Evolutionary conservation across 2,888 invertebrate genomes (phyloP).

Genomic region (Crioceris asparagi): DNA sequence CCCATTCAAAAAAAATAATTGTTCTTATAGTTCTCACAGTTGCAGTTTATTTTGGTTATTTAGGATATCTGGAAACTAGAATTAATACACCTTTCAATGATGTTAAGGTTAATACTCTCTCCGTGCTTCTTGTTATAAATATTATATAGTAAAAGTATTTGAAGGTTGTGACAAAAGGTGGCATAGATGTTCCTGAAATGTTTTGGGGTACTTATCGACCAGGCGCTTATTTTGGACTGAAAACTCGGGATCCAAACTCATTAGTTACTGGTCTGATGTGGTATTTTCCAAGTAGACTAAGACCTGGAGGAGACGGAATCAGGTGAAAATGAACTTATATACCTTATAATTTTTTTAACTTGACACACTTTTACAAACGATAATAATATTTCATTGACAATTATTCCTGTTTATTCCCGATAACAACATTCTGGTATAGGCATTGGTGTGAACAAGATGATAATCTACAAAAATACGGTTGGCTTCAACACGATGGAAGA

Average conservation of each 20-base stretch:
- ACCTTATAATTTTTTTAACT: background rate
- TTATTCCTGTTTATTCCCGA: background rate
- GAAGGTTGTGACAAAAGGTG: constrained; percentile 59
- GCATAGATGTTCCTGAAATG: constrained; percentile 60
- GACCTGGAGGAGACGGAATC: constrained; percentile 63
- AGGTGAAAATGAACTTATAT: constrained; percentile 38
- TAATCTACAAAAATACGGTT: constrained; percentile 69
- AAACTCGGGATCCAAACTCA: constrained; percentile 80
- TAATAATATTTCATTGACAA: background rate
- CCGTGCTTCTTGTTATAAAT: background rate
- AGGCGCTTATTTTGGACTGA: constrained; percentile 81
- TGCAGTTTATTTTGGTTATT: constrained; percentile 64
- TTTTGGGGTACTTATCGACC: constrained; percentile 94
- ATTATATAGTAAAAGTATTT: background rate
- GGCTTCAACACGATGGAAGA: constrained; percentile 88
- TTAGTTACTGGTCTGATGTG: constrained; percentile 93
- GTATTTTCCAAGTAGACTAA: constrained; percentile 67
- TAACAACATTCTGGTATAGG: constrained; percentile 35
- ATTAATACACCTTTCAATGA: constrained; percentile 78
- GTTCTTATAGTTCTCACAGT: constrained; percentile 53
- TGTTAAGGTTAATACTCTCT: constrained; percentile 30
- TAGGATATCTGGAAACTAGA: constrained; percentile 78
- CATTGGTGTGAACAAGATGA: constrained; percentile 93
- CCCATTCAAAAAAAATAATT: constrained; percentile 49
- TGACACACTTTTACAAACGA: background rate